Evolutionary conservation across 2,888 invertebrate genomes (phyloP).

Genomic region (Camponotus fellah): DNA sequence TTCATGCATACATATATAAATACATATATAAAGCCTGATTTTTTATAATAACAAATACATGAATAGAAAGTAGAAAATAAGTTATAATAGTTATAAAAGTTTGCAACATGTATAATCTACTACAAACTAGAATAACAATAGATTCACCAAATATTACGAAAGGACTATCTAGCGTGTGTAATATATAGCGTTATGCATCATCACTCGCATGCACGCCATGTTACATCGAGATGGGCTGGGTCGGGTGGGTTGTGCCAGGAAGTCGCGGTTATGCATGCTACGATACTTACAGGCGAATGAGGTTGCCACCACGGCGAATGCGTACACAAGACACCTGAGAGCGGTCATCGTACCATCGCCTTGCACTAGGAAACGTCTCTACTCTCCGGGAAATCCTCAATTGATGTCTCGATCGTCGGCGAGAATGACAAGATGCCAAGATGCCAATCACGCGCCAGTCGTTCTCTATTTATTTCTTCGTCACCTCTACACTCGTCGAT

Average conservation of each 20-base stretch:
- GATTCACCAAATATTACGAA: background rate
- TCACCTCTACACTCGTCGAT: background rate
- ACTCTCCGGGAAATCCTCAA: too few species aligned
- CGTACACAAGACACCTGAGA: conserved; percentile 74
- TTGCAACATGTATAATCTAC: background rate
- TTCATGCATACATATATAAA: background rate
- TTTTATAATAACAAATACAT: background rate
- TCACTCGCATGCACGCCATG: conserved; percentile 74
- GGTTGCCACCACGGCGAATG: conserved; percentile 69
- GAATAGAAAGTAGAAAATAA: background rate
- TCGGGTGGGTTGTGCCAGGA: conserved; percentile 55
- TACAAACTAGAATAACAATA: background rate
- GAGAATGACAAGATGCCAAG: background rate
- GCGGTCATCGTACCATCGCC: conserved; percentile 81
- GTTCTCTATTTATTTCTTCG: too few species aligned
- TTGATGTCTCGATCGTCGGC: background rate
- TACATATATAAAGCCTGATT: background rate
- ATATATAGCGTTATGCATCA: conserved; percentile 20
- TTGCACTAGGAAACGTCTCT: conserved; percentile 48
- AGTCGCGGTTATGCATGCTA: background rate
- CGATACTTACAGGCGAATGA: conserved; percentile 80
- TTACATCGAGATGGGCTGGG: conserved; percentile 79
- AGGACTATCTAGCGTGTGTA: background rate
- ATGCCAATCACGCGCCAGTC: too few species aligned
- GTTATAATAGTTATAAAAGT: background rate